Percentiles rank a stretch among this genome's conserved stretches.
phyloP scores from a whole-genome alignment of 2,888 invertebrate genomes.

The Apeira syringaria region DNA sequence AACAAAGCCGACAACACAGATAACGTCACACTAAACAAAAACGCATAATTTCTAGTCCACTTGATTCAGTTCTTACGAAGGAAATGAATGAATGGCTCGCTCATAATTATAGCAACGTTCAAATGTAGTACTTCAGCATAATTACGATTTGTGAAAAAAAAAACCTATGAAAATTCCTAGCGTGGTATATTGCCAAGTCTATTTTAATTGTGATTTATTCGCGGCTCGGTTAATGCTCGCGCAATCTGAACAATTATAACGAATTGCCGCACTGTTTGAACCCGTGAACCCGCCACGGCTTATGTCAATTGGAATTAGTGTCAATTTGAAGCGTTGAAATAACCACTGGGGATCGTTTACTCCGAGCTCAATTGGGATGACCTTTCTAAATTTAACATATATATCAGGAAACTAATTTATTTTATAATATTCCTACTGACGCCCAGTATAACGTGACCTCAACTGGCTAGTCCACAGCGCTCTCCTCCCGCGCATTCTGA shows the following conservation, averaged over 20 bases:
- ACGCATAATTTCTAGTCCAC: no score
- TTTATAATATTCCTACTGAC: no score
- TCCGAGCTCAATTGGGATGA: not conserved
- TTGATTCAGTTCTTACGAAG: slow-evolving; percentile 9
- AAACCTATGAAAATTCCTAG: slow-evolving; percentile 18
- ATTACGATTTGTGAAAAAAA: slow-evolving; percentile 13
- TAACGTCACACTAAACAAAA: slow-evolving; percentile 1
- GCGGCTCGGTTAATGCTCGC: slow-evolving; percentile 34
- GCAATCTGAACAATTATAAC: slow-evolving; percentile 42
- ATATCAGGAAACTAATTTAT: no score
- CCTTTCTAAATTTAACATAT: no score
- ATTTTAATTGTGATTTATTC: slow-evolving; percentile 39
- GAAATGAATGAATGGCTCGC: slow-evolving; percentile 16
- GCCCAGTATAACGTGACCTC: no score
- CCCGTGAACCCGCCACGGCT: slow-evolving; percentile 29
- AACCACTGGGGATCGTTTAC: slow-evolving; percentile 2
- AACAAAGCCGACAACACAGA: slow-evolving; percentile 11
- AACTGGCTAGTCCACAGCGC: no score
- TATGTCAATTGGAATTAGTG: slow-evolving; percentile 25
- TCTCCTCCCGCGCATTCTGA: no score
- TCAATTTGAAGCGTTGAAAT: slow-evolving; percentile 25
- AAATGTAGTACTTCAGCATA: slow-evolving; percentile 20
- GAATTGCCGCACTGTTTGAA: slow-evolving; percentile 33
- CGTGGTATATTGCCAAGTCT: slow-evolving; percentile 21
- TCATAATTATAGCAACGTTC: slow-evolving; percentile 14